Percentiles rank a stretch among this genome's conserved stretches.
These are phyloP conservation scores for Beroe forskalii DNA, from an alignment of 37 sponge, comb jelly and placozoan genomes.

Conservation along the genomic window DNA sequence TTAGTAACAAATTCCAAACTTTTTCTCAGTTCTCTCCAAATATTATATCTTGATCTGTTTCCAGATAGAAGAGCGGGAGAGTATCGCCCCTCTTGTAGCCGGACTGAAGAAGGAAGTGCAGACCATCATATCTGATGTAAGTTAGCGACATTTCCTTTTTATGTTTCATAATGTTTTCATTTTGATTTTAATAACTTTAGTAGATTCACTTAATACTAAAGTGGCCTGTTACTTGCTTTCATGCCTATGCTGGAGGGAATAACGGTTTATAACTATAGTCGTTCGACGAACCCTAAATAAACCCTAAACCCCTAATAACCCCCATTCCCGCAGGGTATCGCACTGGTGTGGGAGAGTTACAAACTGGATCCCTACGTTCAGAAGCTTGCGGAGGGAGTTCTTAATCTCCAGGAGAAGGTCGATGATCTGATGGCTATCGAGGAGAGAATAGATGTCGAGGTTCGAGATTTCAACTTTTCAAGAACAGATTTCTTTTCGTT, in stretches of 20 bases:
- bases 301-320: no score
- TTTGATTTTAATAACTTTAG: neutral
- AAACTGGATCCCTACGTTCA: constrained; percentile 81
- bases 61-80: constrained; percentile 68
- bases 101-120: constrained; percentile 81
- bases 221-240: no score
- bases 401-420: constrained; percentile 69
- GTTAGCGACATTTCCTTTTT: no score
- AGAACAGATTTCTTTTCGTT: no score
- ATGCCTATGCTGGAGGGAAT: neutral
- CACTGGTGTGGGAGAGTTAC: constrained; percentile 80
- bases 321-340: constrained; percentile 71
- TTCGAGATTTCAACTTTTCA: no score
- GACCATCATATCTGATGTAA: constrained; percentile 72
- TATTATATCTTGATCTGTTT: neutral
- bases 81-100: constrained; percentile 74
- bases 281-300: no score
- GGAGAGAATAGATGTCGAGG: constrained; percentile 70
- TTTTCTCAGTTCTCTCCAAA: neutral
- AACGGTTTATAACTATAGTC: no score
- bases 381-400: constrained; percentile 75
- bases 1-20: no score
- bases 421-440: constrained; percentile 85
- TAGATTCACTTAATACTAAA: no score
- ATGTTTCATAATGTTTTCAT: neutral